These are phyloP conservation scores for Willowsia nigromaculata DNA, from an alignment of 2,888 invertebrate species.

Conservation along the genomic window DNA sequence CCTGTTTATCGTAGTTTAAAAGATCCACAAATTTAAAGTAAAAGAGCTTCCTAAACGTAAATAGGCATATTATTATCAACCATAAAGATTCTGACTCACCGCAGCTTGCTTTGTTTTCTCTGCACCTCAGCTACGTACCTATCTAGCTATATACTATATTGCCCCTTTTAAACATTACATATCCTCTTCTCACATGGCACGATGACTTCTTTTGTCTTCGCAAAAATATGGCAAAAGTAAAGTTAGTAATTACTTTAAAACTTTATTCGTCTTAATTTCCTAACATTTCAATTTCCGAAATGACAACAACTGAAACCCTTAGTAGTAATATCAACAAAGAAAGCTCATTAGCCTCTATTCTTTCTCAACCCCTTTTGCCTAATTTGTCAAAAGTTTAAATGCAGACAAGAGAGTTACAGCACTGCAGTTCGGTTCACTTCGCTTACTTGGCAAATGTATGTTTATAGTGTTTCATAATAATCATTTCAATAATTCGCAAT, in stretches of 20 bases:
- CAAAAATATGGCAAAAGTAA: neutral
- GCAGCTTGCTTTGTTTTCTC: too few relatives aligned
- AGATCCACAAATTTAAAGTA: too few relatives aligned
- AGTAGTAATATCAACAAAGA: neutral
- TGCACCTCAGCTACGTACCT: too few relatives aligned
- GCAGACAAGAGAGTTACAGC: neutral
- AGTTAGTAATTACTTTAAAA: conserved; percentile 13
- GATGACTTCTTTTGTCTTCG: neutral
- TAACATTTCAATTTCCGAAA: conserved; percentile 23
- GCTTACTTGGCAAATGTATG: neutral
- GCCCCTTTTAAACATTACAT: neutral
- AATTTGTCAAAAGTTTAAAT: neutral
- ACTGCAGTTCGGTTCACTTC: too few relatives aligned
- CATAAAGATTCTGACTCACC: too few relatives aligned
- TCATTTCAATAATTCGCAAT: neutral
- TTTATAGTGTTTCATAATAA: neutral
- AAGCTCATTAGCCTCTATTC: neutral
- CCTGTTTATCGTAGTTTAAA: too few relatives aligned
- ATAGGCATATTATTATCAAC: too few relatives aligned
- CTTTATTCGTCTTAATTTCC: neutral
- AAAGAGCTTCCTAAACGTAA: too few relatives aligned
- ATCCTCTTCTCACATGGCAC: neutral
- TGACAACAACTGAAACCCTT: neutral
- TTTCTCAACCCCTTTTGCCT: neutral
- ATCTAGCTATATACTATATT: too few relatives aligned